These are phyloP conservation scores for Ibidorhyncha struthersii DNA, from an alignment of 2,113 vertebrate genomes.

Conservation along the genomic window DNA sequence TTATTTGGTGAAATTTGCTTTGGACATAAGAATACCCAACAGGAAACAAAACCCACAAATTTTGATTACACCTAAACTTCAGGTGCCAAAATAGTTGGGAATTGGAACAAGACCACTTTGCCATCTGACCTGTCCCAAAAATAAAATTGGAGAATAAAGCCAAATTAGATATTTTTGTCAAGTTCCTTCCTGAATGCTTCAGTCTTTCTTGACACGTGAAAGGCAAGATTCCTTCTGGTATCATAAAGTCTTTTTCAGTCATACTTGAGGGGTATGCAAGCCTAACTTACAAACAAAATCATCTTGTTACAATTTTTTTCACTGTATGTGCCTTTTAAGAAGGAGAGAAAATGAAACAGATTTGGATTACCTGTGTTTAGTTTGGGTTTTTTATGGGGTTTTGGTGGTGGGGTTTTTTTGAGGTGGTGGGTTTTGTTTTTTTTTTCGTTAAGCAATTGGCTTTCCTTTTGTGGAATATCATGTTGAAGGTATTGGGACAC, in stretches of 20 bases:
- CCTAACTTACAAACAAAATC: neutral
- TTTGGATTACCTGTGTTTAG: neutral
- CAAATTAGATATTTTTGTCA: neutral
- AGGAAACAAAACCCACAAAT: neutral
- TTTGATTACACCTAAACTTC: neutral
- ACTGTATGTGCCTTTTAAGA: neutral
- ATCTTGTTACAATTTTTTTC: neutral
- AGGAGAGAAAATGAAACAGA: neutral
- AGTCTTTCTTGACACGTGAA: neutral
- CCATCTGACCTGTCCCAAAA: neutral
- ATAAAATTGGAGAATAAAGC: neutral
- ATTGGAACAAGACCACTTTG: neutral
- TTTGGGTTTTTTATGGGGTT: neutral
- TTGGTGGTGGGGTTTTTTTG: neutral
- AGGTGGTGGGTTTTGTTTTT: neutral
- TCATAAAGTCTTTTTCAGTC: neutral
- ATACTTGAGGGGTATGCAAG: neutral
- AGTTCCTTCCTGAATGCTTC: neutral
- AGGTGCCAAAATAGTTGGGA: neutral
- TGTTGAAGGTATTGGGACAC: neutral
- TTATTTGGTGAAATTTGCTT: neutral
- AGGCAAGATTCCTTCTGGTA: neutral
- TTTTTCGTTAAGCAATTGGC: neutral
- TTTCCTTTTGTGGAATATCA: neutral
- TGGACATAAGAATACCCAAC: neutral